Percentiles rank a stretch among this genome's conserved stretches.
Evolutionary conservation across 2,113 vertebrate genomes (phyloP).

Genomic region (Neofelis nebulosa): DNA sequence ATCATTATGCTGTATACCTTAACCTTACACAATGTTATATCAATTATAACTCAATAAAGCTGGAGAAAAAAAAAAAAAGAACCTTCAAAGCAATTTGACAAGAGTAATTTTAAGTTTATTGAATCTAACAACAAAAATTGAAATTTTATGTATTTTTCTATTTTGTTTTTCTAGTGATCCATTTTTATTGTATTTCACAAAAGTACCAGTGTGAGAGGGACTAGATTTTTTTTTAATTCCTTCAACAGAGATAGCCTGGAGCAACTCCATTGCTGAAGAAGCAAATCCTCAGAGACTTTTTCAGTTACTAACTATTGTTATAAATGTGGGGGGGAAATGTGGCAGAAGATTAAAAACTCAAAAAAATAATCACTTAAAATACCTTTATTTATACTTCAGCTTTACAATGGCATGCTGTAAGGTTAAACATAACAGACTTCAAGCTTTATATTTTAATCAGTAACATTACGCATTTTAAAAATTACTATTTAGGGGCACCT

Average conservation of each 20-base stretch:
- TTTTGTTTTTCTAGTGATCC: neutral
- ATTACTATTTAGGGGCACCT: neutral
- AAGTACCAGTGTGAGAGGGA: neutral
- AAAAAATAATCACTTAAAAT: conserved; percentile 39
- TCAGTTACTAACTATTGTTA: conserved; percentile 51
- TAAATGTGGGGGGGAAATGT: neutral
- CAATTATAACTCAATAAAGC: conserved; percentile 18
- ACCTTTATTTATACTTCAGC: neutral
- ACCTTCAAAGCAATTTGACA: neutral
- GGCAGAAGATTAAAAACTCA: neutral
- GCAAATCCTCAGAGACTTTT: conserved; percentile 16
- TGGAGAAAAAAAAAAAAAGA: neutral
- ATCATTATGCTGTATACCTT: neutral
- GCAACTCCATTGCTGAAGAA: neutral
- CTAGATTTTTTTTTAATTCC: neutral
- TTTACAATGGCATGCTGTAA: conserved; percentile 14
- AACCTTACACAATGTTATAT: neutral
- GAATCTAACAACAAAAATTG: neutral
- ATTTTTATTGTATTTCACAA: conserved; percentile 48
- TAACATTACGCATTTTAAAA: neutral
- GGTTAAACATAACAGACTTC: neutral
- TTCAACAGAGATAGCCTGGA: neutral
- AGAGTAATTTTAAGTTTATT: neutral
- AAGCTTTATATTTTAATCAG: conserved; percentile 28
- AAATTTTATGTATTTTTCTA: neutral